A percentile compares a stretch with the other conserved stretches of the same genome.
Evolutionary conservation across 2,888 invertebrate species (phyloP).

Genomic region (Amphipoea lucens): DNA sequence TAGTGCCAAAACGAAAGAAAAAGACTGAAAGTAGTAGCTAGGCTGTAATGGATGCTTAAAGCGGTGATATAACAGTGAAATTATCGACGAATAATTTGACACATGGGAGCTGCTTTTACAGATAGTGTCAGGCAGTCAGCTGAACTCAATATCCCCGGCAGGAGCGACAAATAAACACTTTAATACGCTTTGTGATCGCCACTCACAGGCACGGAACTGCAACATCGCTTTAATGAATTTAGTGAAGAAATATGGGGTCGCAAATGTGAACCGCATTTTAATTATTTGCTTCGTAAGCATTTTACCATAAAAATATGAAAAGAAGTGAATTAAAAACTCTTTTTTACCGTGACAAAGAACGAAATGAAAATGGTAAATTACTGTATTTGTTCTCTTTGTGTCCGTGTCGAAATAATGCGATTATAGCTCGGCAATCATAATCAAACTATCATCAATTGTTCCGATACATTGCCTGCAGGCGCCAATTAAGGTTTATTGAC

Average conservation of each 20-base stretch:
- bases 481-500: constrained; percentile 56
- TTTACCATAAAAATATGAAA: constrained; percentile 48
- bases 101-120: background rate
- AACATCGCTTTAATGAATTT: constrained; percentile 71
- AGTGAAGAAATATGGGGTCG: constrained; percentile 70
- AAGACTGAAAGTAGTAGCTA: too few species aligned
- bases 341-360: constrained; percentile 28
- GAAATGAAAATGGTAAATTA: constrained; percentile 46
- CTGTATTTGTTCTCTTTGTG: constrained; percentile 52
- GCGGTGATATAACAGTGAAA: background rate
- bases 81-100: background rate
- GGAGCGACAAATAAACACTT: constrained; percentile 61
- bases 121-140: background rate
- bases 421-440: constrained; percentile 53
- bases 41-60: too few species aligned
- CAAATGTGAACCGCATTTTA: constrained; percentile 70
- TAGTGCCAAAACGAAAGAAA: too few species aligned
- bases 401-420: constrained; percentile 49
- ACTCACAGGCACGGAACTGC: constrained; percentile 40
- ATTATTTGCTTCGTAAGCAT: constrained; percentile 49
- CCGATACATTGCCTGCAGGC: constrained; percentile 61
- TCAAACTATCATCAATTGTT: constrained; percentile 62
- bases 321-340: constrained; percentile 39
- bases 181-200: constrained; percentile 62
- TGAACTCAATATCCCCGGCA: constrained; percentile 59